Conservation (phyloP, 2,113 vertebrate species). For the Hystrix brachyura region DNA sequence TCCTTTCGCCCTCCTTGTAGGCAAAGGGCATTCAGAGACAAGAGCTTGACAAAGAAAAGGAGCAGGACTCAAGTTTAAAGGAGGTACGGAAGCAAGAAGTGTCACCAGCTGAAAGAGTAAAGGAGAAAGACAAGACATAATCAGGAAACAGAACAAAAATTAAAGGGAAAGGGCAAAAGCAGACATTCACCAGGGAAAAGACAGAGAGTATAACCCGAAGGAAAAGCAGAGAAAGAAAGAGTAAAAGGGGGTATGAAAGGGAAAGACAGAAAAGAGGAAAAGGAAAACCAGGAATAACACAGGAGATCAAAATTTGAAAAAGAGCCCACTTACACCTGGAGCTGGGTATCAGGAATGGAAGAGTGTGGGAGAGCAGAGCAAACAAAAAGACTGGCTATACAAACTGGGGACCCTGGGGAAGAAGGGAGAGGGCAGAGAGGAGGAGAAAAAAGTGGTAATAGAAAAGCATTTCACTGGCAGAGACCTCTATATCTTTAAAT, state of each 20-base stretch:
- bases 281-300: background rate
- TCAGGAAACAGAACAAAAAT: background rate
- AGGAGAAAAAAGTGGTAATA: background rate
- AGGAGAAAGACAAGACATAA: background rate
- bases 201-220: background rate
- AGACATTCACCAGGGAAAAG: background rate
- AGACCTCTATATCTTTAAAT: background rate
- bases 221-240: background rate
- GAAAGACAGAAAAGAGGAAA: background rate
- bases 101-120: background rate
- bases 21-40: background rate
- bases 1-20: background rate
- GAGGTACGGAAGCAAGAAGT: background rate
- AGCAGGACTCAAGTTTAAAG: background rate
- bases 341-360: background rate
- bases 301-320: background rate
- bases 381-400: background rate
- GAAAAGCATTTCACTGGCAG: background rate
- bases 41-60: background rate
- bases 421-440: too few relatives aligned
- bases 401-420: background rate
- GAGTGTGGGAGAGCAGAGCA: background rate
- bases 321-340: background rate
- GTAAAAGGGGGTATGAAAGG: background rate
- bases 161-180: background rate